Percentiles rank a stretch among this genome's conserved stretches.
Conservation (phyloP, 2,888 invertebrate genomes). For the Agapostemon virescens region DNA sequence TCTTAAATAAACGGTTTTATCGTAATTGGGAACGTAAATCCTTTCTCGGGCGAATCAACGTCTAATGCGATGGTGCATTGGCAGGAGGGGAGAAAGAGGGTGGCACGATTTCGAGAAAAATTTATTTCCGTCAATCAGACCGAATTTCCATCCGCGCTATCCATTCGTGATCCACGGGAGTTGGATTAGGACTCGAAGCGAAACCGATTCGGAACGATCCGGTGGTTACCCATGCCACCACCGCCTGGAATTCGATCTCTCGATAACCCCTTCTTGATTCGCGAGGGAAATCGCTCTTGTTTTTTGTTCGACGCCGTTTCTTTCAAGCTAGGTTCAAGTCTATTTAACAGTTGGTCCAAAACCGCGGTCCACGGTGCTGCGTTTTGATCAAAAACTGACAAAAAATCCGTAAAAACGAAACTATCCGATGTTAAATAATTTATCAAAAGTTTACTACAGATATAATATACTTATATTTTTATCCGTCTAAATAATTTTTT, state of each 20-base stretch:
- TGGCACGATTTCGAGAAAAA: constrained; percentile 28
- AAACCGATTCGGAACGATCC: constrained; percentile 40
- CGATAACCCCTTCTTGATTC: constrained; percentile 31
- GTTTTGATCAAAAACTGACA: neutral
- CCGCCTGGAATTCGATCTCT: constrained; percentile 18
- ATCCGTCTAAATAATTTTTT: too few relatives aligned
- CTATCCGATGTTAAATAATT: too few relatives aligned
- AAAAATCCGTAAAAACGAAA: too few relatives aligned
- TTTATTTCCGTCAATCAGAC: constrained; percentile 25
- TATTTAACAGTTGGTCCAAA: neutral
- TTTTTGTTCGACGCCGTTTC: constrained; percentile 3
- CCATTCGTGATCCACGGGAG: constrained; percentile 5
- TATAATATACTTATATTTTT: too few relatives aligned
- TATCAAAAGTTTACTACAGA: too few relatives aligned
- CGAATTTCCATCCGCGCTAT: constrained; percentile 20
- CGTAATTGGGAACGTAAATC: constrained; percentile 21
- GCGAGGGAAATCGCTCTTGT: neutral
- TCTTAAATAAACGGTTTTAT: constrained; percentile 15
- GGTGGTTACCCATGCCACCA: neutral
- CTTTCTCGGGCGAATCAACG: neutral
- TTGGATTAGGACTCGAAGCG: constrained; percentile 25
- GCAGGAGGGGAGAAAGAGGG: neutral
- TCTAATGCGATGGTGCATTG: neutral
- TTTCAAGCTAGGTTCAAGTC: neutral
- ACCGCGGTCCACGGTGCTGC: constrained; percentile 41